Evolutionary conservation across 1,140 invertebrate genomes (phyloP), one percentile per base, ranked within the genome.

Genomic region (Polypedilum pembai): DNA sequence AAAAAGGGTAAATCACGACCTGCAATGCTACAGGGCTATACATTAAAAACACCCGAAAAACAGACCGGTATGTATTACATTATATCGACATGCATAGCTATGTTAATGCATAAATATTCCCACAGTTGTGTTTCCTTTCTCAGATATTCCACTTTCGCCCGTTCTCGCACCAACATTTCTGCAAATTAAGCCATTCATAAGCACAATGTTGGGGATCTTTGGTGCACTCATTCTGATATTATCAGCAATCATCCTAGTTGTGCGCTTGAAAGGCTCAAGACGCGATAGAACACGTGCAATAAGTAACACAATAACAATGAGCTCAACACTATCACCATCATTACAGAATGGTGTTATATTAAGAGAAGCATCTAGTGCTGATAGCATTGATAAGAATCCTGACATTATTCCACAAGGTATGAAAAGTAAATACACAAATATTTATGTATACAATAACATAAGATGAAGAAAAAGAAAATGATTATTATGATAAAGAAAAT

Each of bases 31-130:
- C 87, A 89, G 77, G 88, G 90, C 18, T 89, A 87, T 76, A 93
- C 91, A 0, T 82, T 92, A 7, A 92, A 91, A 80, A 87, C 89
- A 75, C 90, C 91, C 15, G 90, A 92, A 79, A 91, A 90, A 82
- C 88, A 91, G 77, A 91, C 89, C 79, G 89, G 91, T 90, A 84
- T 86, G 84, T 77, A 40, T 76, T 66, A 41, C n/a, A 21, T 72
- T 7, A 12, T 18, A 72, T 40, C 40, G 40, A 41, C 15, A 8
- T 73, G 40, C 40, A 18, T 40, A 40, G 8, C 17, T 40, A 73
- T 74, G 12, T 56, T 63, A 74, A 56, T 40, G 17, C 5, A 5
- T 3, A 33, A 33, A 33, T 3, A 33, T 33, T 41, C 8, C n/a
- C 20, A n/a, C 17, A 18, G 24, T 40, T 33, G 17, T 41, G 73